These are phyloP conservation scores for Myrmecophaga tridactyla DNA, from an alignment of 2,113 vertebrate species.

Conservation along the genomic window DNA sequence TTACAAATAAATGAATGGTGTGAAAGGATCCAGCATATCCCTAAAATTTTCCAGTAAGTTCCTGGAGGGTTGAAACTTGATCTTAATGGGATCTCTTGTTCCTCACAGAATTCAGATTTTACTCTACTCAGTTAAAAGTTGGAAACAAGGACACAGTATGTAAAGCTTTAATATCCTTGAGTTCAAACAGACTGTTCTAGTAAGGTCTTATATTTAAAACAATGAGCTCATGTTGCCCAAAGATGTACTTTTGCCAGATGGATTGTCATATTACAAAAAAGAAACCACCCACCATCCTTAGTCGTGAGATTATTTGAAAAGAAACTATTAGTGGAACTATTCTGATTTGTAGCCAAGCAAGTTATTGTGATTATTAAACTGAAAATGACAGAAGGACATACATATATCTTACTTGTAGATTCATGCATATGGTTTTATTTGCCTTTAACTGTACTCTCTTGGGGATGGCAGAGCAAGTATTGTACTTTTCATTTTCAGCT, in stretches of 20 bases:
- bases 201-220: conserved; percentile 23
- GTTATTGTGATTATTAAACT: neutral
- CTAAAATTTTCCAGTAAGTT: neutral
- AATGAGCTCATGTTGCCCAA: conserved; percentile 35
- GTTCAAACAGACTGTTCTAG: conserved; percentile 37
- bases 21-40: neutral
- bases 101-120: conserved; percentile 44
- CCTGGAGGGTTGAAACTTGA: neutral
- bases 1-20: neutral
- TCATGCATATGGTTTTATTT: neutral
- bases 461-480: neutral
- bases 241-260: conserved; percentile 20
- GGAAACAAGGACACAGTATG: neutral
- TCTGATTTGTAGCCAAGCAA: neutral
- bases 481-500: neutral
- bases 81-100: neutral
- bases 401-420: neutral
- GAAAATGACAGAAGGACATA: neutral
- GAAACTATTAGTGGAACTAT: neutral
- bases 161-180: neutral
- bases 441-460: neutral
- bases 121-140: conserved; percentile 15
- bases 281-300: neutral
- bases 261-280: neutral
- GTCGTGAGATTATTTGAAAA: neutral